Evolutionary conservation across 2,113 vertebrate genomes (phyloP).

Genomic region (Sylvilagus bachmani): DNA sequence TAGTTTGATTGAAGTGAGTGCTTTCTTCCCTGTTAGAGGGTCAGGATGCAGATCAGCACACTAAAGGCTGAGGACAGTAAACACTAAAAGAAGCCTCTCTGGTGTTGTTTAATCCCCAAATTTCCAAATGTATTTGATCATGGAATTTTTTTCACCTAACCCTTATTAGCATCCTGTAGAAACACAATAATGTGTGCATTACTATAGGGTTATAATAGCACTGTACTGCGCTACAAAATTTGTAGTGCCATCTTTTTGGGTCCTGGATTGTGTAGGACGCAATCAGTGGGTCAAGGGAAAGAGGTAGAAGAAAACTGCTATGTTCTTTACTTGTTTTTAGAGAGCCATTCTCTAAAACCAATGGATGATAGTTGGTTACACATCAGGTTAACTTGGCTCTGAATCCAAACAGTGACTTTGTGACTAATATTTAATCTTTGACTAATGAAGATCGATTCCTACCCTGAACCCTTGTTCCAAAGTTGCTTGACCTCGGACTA

Average conservation of each 20-base stretch:
- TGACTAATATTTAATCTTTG: not conserved
- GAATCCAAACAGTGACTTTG: not conserved
- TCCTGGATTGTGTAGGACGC: not conserved
- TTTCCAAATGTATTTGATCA: not conserved
- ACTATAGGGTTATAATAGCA: not conserved
- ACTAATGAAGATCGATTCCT: not conserved
- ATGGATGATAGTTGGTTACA: not conserved
- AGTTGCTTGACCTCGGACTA: not conserved
- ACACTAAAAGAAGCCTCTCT: not conserved
- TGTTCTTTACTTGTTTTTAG: not conserved
- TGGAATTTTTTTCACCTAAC: not conserved
- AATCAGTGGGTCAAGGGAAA: not conserved
- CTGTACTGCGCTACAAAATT: not conserved
- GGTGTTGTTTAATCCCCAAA: not conserved
- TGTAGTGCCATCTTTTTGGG: not conserved
- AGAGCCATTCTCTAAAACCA: not conserved
- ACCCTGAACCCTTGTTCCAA: slow-evolving; percentile 10
- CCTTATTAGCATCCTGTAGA: not conserved
- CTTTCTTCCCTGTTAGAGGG: not conserved
- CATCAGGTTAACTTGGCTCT: not conserved
- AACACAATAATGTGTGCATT: not conserved
- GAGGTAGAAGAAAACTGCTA: not conserved
- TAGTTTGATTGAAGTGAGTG: not conserved
- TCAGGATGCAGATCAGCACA: not conserved
- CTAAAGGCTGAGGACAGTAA: slow-evolving; percentile 18